Evolutionary conservation across 2,888 invertebrate species (phyloP), one percentile per base, ranked within the genome.

Genomic region (Cantharis flavilabris): DNA sequence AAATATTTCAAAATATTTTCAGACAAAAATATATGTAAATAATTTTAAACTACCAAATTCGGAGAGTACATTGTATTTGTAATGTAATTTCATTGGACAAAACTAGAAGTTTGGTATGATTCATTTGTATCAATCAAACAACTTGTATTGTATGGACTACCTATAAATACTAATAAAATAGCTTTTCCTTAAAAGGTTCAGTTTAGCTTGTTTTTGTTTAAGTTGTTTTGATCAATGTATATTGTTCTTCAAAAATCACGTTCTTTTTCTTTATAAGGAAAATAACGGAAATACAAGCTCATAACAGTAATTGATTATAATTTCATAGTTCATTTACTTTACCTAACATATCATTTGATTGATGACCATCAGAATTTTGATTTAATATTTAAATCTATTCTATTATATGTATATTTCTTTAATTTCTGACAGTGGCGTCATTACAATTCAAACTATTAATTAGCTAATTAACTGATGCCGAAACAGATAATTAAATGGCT

Each of bases 201-300:
- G 30, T n/a, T 64, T 14, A 28, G 26, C 16, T 14, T 33, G 70
- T 73, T 76, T 70, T 73, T 76, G 64, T 72, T 49, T 16, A 28
- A 62, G 23, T 30, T 64, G 64, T 71, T 74, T 73, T 71, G 70
- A 30, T 76, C 70, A 73, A 73, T 76, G 70, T 69, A 74, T 64
- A 77, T 77, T 77, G 77, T 77, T 77, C 71, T 74, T 71, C 64
- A 71, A 67, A 14, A 73, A 70, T 76, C 67, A 71, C 71, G 67
- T 69, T 69, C 72, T 64, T 69, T 5, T 33, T 9, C 77, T 71
- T 63, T 74, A 70, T 20, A 71, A 23, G 64, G 72, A 63, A 65
- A 28, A n/a, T 77, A 77, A 77, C 77, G 75, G 77, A 72, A 28
- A 77, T 67, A 30, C 69, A 67, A 77, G 67, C 65, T 71, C 20